Evolutionary conservation across 2,888 invertebrate species (phyloP), one percentile per base, ranked within the genome.

Genomic region (Belgica antarctica): DNA sequence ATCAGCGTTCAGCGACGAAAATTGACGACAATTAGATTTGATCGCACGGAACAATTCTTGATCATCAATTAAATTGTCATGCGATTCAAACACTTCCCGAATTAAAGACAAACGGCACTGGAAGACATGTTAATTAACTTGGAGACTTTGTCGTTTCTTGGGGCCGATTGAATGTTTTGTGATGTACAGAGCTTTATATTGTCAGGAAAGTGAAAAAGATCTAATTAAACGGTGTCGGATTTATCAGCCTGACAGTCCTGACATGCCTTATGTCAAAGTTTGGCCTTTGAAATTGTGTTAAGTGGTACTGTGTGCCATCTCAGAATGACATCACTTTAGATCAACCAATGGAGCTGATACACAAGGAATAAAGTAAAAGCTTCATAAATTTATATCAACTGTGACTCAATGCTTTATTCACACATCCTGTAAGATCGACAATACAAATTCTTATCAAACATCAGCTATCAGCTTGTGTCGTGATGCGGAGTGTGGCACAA

Each of bases 31-130:
- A 47, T 47, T 65, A 65, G 65, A 65, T 65, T 65, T 41, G 41
- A 46, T 65, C 65, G 46, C 25, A 36, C 62, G 28, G 27, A 34
- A 36, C 1, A 36, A 41, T 62, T 62, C 62, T 41, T 65, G 65
- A 65, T 65, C 47, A 46, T 65, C 47, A 65, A 65, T 65, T 65
- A 65, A 65, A 65, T 65, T 41, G 36, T 41, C 65, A 65, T 65
- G 65, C 65, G 36, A 65, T 65, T 65, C 47, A 65, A 65, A 65
- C 46, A 19, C 25, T 65, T 65, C 65, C 65, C 47, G 65, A 63
- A 63, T 63, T 63, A 63, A 63, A 10, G 28, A 15, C 7, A 34
- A 34, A n/a, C n/a, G n/a, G n/a, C n/a, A n/a, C n/a, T n/a, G n/a
- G n/a, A n/a, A n/a, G n/a, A n/a, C n/a, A n/a, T n/a, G n/a, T n/a